Evolutionary conservation across 1,140 invertebrate genomes (phyloP).

Genomic region (Mactra quadrangularis): DNA sequence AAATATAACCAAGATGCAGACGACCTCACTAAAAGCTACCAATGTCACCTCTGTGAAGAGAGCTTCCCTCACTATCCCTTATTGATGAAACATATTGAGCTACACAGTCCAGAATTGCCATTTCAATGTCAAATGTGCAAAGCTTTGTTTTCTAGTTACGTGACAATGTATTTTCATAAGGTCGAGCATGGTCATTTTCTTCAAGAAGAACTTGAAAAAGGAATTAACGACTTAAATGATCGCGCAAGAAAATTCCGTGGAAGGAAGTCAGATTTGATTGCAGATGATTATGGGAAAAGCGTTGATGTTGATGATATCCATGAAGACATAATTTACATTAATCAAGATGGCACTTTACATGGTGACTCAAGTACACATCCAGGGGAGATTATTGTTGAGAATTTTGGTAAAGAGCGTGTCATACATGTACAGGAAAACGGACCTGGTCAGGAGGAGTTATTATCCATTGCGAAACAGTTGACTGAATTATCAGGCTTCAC

Average conservation of each 20-base stretch:
- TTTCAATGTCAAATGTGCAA: conserved; percentile 64
- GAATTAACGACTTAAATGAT: conserved; percentile 1
- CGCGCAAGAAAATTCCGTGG: conserved; percentile 19
- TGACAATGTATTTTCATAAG: conserved; percentile 77
- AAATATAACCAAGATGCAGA: conserved; percentile 39
- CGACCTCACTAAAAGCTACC: neutral
- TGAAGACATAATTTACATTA: conserved; percentile 20
- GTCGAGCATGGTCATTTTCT: conserved; percentile 44
- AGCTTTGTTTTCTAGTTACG: conserved; percentile 84
- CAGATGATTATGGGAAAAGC: neutral
- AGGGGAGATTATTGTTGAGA: conserved; percentile 40
- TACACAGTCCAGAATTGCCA: conserved; percentile 80
- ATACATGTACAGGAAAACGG: conserved; percentile 16
- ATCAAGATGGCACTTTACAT: conserved; percentile 2
- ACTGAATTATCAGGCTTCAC: conserved; percentile 43
- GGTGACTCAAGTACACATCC: neutral
- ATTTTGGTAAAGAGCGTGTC: conserved; percentile 5
- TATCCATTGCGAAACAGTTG: conserved; percentile 51
- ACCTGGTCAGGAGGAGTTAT: conserved; percentile 45
- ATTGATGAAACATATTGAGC: conserved; percentile 88
- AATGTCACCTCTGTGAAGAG: conserved; percentile 52
- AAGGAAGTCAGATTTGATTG: neutral
- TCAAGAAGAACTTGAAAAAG: conserved; percentile 31
- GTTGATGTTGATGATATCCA: neutral
- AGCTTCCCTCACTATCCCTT: conserved; percentile 57